Conservation (phyloP, 2,888 invertebrate species). For the Pristionchus exspectatus region DNA sequence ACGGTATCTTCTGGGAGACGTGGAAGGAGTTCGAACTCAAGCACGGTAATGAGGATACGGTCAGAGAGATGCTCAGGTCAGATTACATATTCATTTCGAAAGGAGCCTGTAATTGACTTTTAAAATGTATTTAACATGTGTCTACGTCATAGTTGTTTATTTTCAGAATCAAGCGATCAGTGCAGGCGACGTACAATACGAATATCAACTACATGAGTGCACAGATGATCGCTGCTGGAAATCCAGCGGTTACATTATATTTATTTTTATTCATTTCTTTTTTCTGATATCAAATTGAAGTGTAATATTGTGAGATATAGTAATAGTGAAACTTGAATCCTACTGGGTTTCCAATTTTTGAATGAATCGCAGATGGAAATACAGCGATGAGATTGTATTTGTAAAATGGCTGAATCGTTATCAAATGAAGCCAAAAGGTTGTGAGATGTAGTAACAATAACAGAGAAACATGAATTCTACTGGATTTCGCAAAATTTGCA, state of each 20-base stretch:
- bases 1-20: constrained; percentile 95
- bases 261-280: too few species aligned
- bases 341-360: too few species aligned
- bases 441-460: too few species aligned
- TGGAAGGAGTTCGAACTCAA: constrained; percentile 99
- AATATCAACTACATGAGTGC: constrained; percentile 99
- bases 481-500: too few species aligned
- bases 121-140: neutral
- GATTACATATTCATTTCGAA: neutral
- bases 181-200: constrained; percentile 89
- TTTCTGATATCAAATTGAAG: too few species aligned
- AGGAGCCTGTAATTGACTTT: constrained; percentile 43
- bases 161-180: constrained; percentile 67
- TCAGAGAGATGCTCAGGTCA: constrained; percentile 92
- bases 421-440: too few species aligned
- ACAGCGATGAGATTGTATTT: too few species aligned
- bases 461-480: too few species aligned
- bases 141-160: neutral
- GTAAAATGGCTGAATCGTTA: too few species aligned
- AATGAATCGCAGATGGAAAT: too few species aligned
- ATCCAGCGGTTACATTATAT: neutral
- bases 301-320: too few species aligned
- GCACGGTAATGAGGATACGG: constrained; percentile 99
- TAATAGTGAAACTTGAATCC: too few species aligned
- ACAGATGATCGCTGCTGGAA: constrained; percentile 90